A percentile compares a stretch with the other conserved stretches of the same genome.
These are phyloP conservation scores for Brachionus manjavacas DNA, from an alignment of 1,140 invertebrate species.

Conservation along the genomic window DNA sequence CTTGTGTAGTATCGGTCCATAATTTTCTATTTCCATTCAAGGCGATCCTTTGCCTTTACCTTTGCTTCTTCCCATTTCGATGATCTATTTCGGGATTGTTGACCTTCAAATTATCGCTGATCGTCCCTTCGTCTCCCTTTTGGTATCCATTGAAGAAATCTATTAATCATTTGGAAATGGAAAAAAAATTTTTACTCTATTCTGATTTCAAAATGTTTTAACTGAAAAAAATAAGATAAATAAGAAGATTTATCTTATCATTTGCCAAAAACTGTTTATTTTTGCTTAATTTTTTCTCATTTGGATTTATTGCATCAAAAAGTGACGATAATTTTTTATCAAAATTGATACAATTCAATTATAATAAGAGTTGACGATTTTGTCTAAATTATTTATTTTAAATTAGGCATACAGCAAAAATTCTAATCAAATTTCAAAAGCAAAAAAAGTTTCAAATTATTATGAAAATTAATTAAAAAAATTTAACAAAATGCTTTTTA, in stretches of 20 bases:
- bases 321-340: neutral
- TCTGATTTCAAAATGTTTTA: neutral
- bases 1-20: too few species aligned
- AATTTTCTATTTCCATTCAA: too few species aligned
- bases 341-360: neutral
- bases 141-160: too few species aligned
- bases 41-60: too few species aligned
- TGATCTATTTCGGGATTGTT: too few species aligned
- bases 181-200: neutral
- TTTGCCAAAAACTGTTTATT: neutral
- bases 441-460: too few species aligned
- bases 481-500: neutral
- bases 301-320: neutral
- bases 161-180: neutral
- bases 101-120: too few species aligned
- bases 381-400: neutral
- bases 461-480: neutral
- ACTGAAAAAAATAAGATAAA: neutral
- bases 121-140: too few species aligned
- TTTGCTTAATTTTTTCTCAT: neutral
- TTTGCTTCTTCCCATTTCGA: too few species aligned
- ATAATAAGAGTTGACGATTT: neutral
- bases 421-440: neutral
- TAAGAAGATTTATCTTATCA: neutral
- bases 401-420: neutral